These are phyloP conservation scores for Zelostemma sp. DNA, from an alignment of 1,140 invertebrate genomes.

Conservation along the genomic window DNA sequence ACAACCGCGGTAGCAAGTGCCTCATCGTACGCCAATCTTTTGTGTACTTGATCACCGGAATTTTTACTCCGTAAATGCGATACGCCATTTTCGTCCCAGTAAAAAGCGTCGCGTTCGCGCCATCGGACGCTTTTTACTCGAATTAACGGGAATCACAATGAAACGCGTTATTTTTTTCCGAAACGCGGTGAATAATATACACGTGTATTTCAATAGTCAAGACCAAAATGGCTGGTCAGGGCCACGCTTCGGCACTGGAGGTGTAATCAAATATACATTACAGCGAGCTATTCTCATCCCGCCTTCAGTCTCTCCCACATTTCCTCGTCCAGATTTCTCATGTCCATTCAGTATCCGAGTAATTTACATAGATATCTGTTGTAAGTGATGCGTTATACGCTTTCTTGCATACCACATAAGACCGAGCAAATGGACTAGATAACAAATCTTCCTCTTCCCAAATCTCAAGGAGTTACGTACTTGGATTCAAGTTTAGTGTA, in stretches of 20 bases:
- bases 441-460: too few relatives aligned
- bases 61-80: constrained; percentile 22
- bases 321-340: constrained; percentile 29
- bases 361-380: constrained; percentile 36
- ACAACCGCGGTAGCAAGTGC: constrained; percentile 55
- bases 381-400: constrained; percentile 39
- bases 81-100: constrained; percentile 10
- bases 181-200: too few relatives aligned
- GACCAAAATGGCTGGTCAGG: constrained; percentile 50
- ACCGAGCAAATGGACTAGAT: constrained; percentile 31
- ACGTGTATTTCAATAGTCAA: constrained; percentile 5
- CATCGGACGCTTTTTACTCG: not conserved
- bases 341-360: constrained; percentile 34
- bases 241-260: constrained; percentile 29
- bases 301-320: constrained; percentile 36
- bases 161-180: too few relatives aligned
- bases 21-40: constrained; percentile 38
- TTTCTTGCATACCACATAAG: constrained; percentile 31
- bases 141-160: too few relatives aligned
- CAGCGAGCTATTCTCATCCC: constrained; percentile 48
- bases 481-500: too few relatives aligned
- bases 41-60: constrained; percentile 26
- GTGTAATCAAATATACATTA: constrained; percentile 69
- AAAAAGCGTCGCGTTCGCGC: constrained; percentile 7
- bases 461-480: too few relatives aligned